Evolutionary conservation across 2,113 vertebrate species (phyloP).

Genomic region (Monarcha castaneiventris): DNA sequence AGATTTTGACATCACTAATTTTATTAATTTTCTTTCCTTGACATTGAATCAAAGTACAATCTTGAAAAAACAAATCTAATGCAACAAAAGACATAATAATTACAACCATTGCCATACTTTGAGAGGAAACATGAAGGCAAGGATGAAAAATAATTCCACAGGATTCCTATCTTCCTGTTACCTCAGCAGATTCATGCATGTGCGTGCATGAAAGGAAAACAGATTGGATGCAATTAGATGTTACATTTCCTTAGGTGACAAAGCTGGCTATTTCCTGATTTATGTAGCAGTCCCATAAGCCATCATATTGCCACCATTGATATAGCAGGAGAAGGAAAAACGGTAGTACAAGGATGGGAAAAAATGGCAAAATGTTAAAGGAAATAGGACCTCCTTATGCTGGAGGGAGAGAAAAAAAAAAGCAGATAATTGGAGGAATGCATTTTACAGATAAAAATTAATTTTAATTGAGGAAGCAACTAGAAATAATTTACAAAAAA

Average conservation of each 20-base stretch:
- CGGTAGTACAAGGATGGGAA: neutral
- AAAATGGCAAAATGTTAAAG: neutral
- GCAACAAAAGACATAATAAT: neutral
- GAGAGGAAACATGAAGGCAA: neutral
- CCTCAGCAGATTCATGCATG: neutral
- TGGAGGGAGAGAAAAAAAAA: neutral
- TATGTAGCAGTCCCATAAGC: neutral
- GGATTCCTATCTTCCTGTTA: neutral
- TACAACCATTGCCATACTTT: neutral
- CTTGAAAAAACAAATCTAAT: neutral
- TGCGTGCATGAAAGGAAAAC: neutral
- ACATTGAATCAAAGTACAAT: neutral
- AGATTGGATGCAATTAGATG: neutral
- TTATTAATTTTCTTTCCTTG: neutral
- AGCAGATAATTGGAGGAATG: neutral
- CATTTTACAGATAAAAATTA: conserved; percentile 12
- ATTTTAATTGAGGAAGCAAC: neutral
- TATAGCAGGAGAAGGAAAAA: neutral
- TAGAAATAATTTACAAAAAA: neutral
- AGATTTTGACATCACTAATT: neutral
- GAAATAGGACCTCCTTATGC: neutral
- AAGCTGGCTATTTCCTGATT: neutral
- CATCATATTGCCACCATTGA: neutral
- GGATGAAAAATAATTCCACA: neutral
- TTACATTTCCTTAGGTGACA: neutral